These are phyloP conservation scores for Theristicus caerulescens DNA, from an alignment of 2,113 vertebrate genomes.

Conservation along the genomic window DNA sequence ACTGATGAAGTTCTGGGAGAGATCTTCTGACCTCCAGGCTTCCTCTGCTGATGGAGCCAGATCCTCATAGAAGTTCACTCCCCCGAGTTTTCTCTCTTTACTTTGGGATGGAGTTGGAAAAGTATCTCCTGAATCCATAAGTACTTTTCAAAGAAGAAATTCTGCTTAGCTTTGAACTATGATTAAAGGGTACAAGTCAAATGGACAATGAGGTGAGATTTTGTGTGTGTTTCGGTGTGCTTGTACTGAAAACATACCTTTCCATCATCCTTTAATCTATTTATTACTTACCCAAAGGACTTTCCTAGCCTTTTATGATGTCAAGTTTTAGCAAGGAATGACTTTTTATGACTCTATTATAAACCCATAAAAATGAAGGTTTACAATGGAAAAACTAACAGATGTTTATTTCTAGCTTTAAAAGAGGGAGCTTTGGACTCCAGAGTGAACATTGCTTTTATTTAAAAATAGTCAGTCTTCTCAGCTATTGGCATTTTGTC, in stretches of 20 bases:
- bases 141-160: constrained; percentile 8
- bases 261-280: constrained; percentile 43
- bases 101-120: not conserved
- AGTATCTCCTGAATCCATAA: not conserved
- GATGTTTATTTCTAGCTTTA: constrained; percentile 52
- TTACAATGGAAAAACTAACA: constrained; percentile 44
- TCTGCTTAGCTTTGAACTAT: constrained; percentile 24
- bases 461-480: constrained; percentile 52
- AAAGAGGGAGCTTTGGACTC: constrained; percentile 13
- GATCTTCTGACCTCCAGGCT: not conserved
- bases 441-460: constrained; percentile 22
- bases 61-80: not conserved
- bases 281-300: constrained; percentile 37
- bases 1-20: not conserved
- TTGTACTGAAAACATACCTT: not conserved
- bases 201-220: not conserved
- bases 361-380: constrained; percentile 46
- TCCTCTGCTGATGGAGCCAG: not conserved
- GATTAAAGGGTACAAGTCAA: constrained; percentile 34
- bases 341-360: constrained; percentile 55
- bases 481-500: constrained; percentile 27
- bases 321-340: constrained; percentile 47
- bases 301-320: constrained; percentile 59
- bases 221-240: not conserved
- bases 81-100: not conserved